Conservation (phyloP, 2,888 invertebrate species). For the Caenorhabditis panamensis region DNA sequence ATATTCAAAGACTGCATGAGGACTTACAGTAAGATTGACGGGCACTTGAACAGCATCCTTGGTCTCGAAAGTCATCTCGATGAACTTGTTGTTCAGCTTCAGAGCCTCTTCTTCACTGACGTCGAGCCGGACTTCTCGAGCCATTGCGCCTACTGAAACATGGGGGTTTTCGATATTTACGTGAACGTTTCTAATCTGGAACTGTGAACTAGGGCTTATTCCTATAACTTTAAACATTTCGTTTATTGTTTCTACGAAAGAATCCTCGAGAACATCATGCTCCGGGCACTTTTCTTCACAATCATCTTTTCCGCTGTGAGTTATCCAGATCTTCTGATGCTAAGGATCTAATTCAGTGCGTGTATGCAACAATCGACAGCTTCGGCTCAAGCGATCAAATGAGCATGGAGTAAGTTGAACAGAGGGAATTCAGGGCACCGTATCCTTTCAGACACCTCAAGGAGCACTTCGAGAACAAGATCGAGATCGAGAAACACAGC, state of each 20-base stretch:
- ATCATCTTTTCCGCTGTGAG: neutral
- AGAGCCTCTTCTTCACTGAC: conserved; percentile 30
- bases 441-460: conserved; percentile 43
- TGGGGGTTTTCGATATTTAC: no score
- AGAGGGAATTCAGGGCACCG: neutral
- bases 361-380: neutral
- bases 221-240: neutral
- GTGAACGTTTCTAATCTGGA: no score
- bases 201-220: neutral
- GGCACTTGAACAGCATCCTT: conserved; percentile 44
- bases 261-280: neutral
- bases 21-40: conserved; percentile 33
- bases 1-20: conserved; percentile 6
- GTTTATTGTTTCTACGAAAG: neutral
- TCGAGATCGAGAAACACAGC: conserved; percentile 37
- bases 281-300: neutral
- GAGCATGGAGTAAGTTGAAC: conserved; percentile 43
- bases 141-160: conserved; percentile 60
- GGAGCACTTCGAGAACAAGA: conserved; percentile 47
- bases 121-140: conserved; percentile 52
- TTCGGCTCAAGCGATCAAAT: conserved; percentile 10
- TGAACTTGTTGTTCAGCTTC: conserved; percentile 43
- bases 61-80: conserved; percentile 47
- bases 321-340: neutral
- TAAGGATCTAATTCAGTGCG: neutral